phyloP scores from a whole-genome alignment of 2,113 vertebrate species.

The Struthidea cinerea region DNA sequence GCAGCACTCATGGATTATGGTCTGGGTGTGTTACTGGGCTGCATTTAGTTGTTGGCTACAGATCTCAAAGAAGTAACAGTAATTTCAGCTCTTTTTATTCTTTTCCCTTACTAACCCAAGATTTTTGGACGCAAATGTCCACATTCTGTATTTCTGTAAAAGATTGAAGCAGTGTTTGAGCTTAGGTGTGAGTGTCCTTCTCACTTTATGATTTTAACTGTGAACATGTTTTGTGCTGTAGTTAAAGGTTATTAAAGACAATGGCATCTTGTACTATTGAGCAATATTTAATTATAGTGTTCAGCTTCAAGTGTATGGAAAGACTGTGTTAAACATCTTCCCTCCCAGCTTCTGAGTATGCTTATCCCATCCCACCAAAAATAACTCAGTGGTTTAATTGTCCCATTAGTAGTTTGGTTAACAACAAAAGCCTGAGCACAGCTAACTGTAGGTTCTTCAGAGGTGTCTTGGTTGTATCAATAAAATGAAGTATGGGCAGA shows the following conservation, averaged over 20 bases:
- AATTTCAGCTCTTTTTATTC: not conserved
- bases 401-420: not conserved
- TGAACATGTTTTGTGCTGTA: not conserved
- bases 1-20: not conserved
- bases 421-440: not conserved
- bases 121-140: not conserved
- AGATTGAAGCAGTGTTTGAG: not conserved
- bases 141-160: not conserved
- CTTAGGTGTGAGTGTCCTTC: not conserved
- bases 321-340: not conserved
- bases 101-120: not conserved
- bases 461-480: not conserved
- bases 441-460: not conserved
- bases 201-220: not conserved
- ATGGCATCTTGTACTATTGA: not conserved
- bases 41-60: not conserved
- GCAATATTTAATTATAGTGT: conserved; percentile 7
- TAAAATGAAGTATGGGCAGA: not conserved
- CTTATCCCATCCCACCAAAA: not conserved
- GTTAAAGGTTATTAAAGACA: not conserved
- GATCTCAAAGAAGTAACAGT: not conserved
- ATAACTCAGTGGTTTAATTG: not conserved
- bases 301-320: not conserved
- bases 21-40: not conserved
- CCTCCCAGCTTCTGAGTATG: not conserved